Conservation (phyloP, 2,888 invertebrate species). For the Pristionchus exspectatus region DNA sequence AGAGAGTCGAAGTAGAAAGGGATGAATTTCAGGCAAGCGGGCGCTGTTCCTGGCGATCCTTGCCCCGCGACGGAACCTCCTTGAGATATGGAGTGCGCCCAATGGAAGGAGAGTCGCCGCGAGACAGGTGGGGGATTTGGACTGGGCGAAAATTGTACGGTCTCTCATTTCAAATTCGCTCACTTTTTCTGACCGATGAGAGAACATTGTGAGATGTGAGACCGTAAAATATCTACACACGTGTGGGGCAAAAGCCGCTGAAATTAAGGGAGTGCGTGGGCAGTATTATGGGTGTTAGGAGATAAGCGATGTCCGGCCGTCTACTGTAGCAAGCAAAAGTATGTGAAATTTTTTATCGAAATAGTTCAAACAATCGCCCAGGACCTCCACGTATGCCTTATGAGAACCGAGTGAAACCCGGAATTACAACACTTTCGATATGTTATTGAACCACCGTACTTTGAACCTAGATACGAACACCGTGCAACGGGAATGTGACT, state of each 20-base stretch:
- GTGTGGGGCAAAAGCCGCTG: not conserved
- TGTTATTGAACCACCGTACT: not conserved
- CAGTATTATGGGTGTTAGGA: no score
- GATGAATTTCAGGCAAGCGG: not conserved
- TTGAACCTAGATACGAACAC: not conserved
- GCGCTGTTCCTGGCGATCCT: constrained; percentile 90
- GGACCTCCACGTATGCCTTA: no score
- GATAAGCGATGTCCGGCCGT: no score
- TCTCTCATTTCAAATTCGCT: no score
- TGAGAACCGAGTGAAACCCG: not conserved
- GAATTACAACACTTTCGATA: not conserved
- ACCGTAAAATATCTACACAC: no score
- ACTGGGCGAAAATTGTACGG: no score
- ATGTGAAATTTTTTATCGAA: no score
- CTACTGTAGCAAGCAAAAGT: no score
- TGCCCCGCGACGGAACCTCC: constrained; percentile 90
- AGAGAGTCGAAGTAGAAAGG: not conserved
- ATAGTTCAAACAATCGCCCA: no score
- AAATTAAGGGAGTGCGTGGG: no score
- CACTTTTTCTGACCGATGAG: no score
- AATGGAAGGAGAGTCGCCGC: constrained; percentile 55
- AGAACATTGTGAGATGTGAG: no score
- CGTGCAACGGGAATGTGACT: not conserved
- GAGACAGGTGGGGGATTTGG: constrained; percentile 52
- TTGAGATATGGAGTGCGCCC: constrained; percentile 82